Conservation (phyloP, 2,888 invertebrate genomes). For the Drosophila quasianomalipes region DNA sequence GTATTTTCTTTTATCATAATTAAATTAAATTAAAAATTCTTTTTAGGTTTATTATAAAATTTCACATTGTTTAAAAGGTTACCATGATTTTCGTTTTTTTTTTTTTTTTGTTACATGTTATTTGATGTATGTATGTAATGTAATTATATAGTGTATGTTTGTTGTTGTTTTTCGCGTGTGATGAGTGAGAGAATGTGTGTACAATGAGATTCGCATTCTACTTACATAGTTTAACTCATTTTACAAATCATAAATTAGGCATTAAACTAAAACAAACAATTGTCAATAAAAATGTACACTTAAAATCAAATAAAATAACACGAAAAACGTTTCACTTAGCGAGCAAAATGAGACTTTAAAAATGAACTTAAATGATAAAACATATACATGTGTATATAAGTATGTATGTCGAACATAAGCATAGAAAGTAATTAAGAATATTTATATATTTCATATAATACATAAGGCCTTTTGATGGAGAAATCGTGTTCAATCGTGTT, state of each 20-base stretch:
- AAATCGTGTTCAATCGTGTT: constrained; percentile 37
- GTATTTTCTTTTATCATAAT: constrained; percentile 33
- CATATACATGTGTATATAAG: constrained; percentile 8
- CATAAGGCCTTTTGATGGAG: constrained; percentile 70
- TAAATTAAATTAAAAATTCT: constrained; percentile 64
- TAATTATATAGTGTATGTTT: constrained; percentile 32
- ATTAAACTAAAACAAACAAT: constrained; percentile 67
- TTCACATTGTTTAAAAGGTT: constrained; percentile 61
- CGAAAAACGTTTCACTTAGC: constrained; percentile 60
- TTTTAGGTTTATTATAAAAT: constrained; percentile 69
- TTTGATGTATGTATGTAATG: constrained; percentile 29
- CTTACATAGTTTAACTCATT: constrained; percentile 60
- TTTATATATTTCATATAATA: constrained; percentile 72
- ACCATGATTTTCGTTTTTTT: constrained; percentile 41
- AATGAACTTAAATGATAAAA: constrained; percentile 61
- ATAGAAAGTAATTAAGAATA: constrained; percentile 61
- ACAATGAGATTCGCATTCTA: constrained; percentile 73
- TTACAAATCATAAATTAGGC: constrained; percentile 60
- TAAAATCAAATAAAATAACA: constrained; percentile 56
- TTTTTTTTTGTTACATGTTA: constrained; percentile 46
- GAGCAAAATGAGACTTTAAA: constrained; percentile 51
- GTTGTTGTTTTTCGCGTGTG: constrained; percentile 24
- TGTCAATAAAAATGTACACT: constrained; percentile 72
- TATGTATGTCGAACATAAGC: constrained; percentile 58
- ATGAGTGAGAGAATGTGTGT: constrained; percentile 42